A percentile compares a stretch with the other conserved stretches of the same genome.
phyloP scores from a whole-genome alignment of 2,797 vertebrate species.

The Smutsia temminckii region DNA sequence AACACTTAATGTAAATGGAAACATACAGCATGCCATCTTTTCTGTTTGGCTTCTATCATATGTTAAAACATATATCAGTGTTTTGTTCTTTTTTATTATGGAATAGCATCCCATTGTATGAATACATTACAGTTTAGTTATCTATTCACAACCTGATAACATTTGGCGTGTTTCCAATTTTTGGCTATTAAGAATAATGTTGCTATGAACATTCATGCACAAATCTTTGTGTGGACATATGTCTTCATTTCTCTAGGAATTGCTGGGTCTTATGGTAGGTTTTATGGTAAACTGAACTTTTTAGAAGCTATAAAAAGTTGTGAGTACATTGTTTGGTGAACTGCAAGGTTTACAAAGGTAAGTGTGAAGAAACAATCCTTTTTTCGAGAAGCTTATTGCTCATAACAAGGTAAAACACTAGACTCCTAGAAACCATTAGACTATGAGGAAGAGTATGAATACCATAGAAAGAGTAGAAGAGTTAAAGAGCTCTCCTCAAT shows the following conservation, averaged over 20 bases:
- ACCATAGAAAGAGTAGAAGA: neutral
- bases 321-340: neutral
- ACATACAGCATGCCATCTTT: neutral
- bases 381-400: neutral
- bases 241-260: neutral
- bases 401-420: neutral
- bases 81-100: neutral
- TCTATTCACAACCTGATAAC: neutral
- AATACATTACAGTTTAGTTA: neutral
- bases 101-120: neutral
- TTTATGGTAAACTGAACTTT: neutral
- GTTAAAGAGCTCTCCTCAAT: neutral
- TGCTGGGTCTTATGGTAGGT: neutral
- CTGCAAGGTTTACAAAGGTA: neutral
- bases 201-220: neutral
- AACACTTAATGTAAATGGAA: neutral
- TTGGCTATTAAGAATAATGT: neutral
- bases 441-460: neutral
- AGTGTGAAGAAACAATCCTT: neutral
- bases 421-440: neutral
- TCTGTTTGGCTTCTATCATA: neutral
- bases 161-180: slow-evolving; percentile 4
- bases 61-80: neutral
- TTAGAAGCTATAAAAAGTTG: neutral
- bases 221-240: neutral